A percentile compares a stretch with the other conserved stretches of the same genome.
Conservation (phyloP, 2,797 vertebrate species). For the Pterois miles region DNA sequence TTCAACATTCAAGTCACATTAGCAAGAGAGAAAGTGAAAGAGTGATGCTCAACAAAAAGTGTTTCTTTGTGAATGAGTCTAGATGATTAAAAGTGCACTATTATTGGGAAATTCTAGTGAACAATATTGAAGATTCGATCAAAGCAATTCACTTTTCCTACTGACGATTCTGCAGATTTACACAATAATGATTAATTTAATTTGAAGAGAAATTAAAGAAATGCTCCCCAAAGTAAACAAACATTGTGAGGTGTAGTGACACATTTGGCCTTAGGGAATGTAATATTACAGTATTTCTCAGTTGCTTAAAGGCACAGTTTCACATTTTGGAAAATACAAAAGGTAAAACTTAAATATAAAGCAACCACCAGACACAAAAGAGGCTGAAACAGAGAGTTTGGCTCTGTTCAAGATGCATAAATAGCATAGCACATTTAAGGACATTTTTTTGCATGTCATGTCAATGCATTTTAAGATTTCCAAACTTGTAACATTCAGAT, state of each 20-base stretch:
- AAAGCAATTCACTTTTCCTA: neutral
- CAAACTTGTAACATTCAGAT: no score
- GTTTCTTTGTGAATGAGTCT: neutral
- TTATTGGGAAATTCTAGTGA: no score
- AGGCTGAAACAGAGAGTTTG: no score
- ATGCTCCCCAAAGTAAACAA: neutral
- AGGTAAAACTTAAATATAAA: neutral
- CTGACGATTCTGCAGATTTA: neutral
- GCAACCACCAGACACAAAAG: neutral
- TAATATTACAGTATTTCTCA: neutral
- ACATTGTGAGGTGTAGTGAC: neutral
- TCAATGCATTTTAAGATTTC: no score
- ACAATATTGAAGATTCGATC: neutral
- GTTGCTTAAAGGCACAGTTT: neutral
- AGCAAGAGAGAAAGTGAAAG: neutral
- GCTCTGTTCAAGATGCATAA: no score
- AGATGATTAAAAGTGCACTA: neutral
- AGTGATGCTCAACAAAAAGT: neutral
- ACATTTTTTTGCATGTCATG: no score
- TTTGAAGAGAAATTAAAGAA: neutral
- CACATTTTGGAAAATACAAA: neutral
- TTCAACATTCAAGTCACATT: neutral
- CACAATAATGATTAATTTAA: neutral
- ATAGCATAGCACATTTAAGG: no score
- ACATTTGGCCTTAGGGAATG: neutral